Evolutionary conservation across 2,113 vertebrate species (phyloP), one percentile per base, ranked within the genome.

Genomic region (Ranitomeya imitator): DNA sequence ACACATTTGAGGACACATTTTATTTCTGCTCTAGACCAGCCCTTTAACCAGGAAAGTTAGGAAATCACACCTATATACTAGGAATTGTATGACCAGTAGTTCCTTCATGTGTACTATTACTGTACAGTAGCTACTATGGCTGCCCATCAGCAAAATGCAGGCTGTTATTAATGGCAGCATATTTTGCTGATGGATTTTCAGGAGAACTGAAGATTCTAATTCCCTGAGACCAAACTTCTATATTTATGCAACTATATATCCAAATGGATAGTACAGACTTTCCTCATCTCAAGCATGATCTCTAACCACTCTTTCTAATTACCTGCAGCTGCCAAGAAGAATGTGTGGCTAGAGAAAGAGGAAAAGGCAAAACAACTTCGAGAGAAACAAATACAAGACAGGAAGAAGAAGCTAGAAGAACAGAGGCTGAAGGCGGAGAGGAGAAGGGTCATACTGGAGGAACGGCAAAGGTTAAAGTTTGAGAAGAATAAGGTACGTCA

Each of bases 341-440:
- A 90, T 11, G 95, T 99, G 91, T 99, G 98, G 98, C 92, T 99
- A 93, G 97, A 97, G 94, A 98, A 99, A 92, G 98, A 99, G 91
- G 98, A 99, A 92, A 97, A 96, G 89, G 98, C 97, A 0, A 93
- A 95, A 82, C 93, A 94, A 79, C 94, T 98, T 86, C 94, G 98
- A 83, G 98, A 99, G 91, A 96, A 97, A 91, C 98, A 98, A 94
- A 92, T 99, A 89, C 97, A 99, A 89, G 97, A 97, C 90, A 96
- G 98, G 0, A 94, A 96, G 63, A 93, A 94, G 89, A 95, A 95
- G 86, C 95, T 99, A 6, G 98, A 98, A 91, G 95, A 97, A 89
- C 97, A 99, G 93, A 92, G 98, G 88, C 90, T 98, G 86, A 97
- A 97, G 89, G 95, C 97, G 0, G 98, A 99, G 92, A 96, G 96